Percentiles rank a stretch among this genome's conserved stretches.
These are phyloP conservation scores for Drosophila erecta DNA, from an alignment of 1,140 invertebrate species.

Conservation along the genomic window DNA sequence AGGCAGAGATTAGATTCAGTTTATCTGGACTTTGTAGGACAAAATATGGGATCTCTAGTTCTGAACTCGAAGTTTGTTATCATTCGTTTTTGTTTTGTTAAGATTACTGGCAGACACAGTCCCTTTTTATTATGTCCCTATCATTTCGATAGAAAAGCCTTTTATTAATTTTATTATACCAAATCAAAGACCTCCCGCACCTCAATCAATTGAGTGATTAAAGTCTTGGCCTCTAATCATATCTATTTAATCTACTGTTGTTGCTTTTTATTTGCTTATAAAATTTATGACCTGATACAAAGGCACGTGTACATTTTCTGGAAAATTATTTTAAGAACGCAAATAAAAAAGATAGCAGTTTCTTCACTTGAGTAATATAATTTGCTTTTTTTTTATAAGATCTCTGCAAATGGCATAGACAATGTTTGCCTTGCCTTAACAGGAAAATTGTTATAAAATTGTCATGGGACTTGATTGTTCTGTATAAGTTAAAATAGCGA, in stretches of 20 bases:
- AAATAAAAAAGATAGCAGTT: background rate
- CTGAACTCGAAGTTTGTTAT: background rate
- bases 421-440: background rate
- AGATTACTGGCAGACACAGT: background rate
- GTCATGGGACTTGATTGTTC: background rate
- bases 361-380: background rate
- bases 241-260: slow-evolving; percentile 8
- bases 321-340: slow-evolving; percentile 5
- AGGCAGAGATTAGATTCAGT: background rate
- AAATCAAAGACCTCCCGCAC: slow-evolving; percentile 38
- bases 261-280: slow-evolving; percentile 21
- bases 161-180: slow-evolving; percentile 19
- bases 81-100: slow-evolving; percentile 4
- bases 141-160: slow-evolving; percentile 17
- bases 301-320: slow-evolving; percentile 15
- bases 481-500: too few species aligned
- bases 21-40: slow-evolving; percentile 2
- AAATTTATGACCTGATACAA: slow-evolving; percentile 13
- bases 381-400: background rate
- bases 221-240: slow-evolving; percentile 32
- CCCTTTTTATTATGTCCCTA: slow-evolving; percentile 11
- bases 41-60: slow-evolving; percentile 1
- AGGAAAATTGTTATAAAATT: background rate
- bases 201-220: slow-evolving; percentile 37
- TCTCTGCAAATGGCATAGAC: too few species aligned